These are phyloP conservation scores for cattle (Bos taurus) DNA, from an alignment of 2,113 vertebrate species.

Conservation along the genomic window DNA sequence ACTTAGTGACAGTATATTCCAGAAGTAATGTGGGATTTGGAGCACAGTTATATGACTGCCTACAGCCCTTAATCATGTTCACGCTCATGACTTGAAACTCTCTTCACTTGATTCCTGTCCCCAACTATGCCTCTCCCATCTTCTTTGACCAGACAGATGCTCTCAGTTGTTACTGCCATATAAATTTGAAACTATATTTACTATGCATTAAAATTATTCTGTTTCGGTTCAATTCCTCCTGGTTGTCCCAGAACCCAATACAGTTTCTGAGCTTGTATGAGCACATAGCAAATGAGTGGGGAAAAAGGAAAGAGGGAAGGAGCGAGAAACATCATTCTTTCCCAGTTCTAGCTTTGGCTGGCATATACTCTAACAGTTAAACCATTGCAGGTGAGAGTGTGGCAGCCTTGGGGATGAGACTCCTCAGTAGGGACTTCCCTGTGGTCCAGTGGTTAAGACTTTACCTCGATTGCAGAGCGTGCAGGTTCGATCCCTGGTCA, in stretches of 20 bases:
- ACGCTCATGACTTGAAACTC: not conserved
- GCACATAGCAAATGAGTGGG: not conserved
- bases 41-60: not conserved
- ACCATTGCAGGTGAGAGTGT: not conserved
- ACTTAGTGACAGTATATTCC: conserved; percentile 12
- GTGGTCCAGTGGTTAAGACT: not conserved
- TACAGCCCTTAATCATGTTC: not conserved
- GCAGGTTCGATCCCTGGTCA: not conserved
- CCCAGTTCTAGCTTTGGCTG: not conserved
- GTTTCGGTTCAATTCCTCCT: not conserved
- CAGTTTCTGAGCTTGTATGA: not conserved
- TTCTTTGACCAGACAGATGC: not conserved
- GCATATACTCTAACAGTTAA: not conserved
- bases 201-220: not conserved
- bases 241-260: not conserved
- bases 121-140: not conserved
- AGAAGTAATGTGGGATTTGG: conserved; percentile 13
- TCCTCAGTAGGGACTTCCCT: not conserved
- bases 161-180: not conserved
- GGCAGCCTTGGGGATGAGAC: accelerated
- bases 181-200: not conserved
- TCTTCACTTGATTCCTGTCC: not conserved
- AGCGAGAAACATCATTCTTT: not conserved
- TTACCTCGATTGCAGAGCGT: not conserved
- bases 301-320: not conserved